A percentile compares a stretch with the other conserved stretches of the same genome.
phyloP scores from a whole-genome alignment of 2,797 vertebrate genomes.

The Pseudochromis fuscus region DNA sequence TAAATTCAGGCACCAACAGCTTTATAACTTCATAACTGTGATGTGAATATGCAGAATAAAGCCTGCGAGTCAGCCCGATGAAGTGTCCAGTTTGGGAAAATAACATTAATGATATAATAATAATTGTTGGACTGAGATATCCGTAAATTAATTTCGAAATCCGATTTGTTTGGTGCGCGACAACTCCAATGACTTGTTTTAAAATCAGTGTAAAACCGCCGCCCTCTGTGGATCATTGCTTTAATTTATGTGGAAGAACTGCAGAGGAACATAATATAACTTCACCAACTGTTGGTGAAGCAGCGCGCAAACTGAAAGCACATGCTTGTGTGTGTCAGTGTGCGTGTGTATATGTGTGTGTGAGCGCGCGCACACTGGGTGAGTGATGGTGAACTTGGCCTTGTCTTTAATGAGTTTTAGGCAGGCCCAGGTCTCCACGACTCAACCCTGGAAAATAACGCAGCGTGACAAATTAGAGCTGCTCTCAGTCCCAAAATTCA shows the following conservation, averaged over 20 bases:
- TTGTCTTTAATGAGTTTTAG: constrained; percentile 75
- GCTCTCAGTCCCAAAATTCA: constrained; percentile 61
- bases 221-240: constrained; percentile 31
- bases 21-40: background rate
- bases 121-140: constrained; percentile 14
- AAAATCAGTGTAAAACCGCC: constrained; percentile 39
- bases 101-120: background rate
- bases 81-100: background rate
- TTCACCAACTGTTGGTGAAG: constrained; percentile 41
- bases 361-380: constrained; percentile 13
- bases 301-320: constrained; percentile 52
- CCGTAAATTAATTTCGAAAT: constrained; percentile 12
- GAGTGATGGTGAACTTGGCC: constrained; percentile 77
- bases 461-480: constrained; percentile 75
- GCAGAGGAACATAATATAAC: constrained; percentile 35
- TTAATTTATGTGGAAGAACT: constrained; percentile 49
- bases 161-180: background rate
- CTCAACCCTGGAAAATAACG: constrained; percentile 76
- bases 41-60: background rate
- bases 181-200: constrained; percentile 28
- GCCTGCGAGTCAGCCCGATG: background rate
- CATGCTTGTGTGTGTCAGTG: constrained; percentile 25
- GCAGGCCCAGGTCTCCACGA: constrained; percentile 63
- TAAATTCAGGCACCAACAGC: constrained; percentile 40
- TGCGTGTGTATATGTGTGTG: background rate